These are phyloP conservation scores for Piscicola geometra DNA, from an alignment of 2,888 invertebrate genomes.

Conservation along the genomic window DNA sequence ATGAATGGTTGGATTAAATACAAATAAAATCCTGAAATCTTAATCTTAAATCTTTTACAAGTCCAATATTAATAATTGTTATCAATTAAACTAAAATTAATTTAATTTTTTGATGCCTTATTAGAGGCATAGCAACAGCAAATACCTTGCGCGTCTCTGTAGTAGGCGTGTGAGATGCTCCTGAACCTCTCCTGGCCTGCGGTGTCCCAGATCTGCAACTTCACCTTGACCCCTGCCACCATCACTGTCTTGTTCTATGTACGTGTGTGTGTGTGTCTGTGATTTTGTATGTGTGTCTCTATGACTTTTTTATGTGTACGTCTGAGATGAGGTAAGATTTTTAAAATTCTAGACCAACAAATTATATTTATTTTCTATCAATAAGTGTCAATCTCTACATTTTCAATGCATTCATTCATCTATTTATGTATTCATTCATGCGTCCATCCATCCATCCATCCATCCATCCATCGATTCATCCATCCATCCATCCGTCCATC, in stretches of 20 bases:
- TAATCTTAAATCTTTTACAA: not conserved
- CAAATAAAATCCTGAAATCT: too few relatives aligned
- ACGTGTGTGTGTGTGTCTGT: too few relatives aligned
- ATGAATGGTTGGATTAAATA: too few relatives aligned
- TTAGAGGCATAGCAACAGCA: not conserved
- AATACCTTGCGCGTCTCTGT: slow-evolving; percentile 53
- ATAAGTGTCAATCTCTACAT: too few relatives aligned
- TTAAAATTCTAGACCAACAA: not conserved
- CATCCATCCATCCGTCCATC: not conserved
- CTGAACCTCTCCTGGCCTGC: slow-evolving; percentile 53
- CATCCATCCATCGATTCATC: not conserved
- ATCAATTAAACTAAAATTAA: not conserved
- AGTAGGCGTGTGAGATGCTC: slow-evolving; percentile 53
- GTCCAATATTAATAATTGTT: not conserved
- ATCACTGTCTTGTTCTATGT: slow-evolving; percentile 34
- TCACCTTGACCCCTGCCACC: slow-evolving; percentile 32
- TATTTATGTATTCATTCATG: not conserved
- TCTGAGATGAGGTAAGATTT: not conserved
- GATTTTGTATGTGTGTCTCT: too few relatives aligned
- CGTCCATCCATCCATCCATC: not conserved
- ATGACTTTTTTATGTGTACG: too few relatives aligned
- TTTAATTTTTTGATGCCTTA: not conserved
- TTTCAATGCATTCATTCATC: not conserved
- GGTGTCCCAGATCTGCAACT: slow-evolving; percentile 53
- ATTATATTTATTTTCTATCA: not conserved